A percentile compares a stretch with the other conserved stretches of the same genome.
Conservation (phyloP, 2,797 vertebrate species). For the Limosa lapponica region DNA sequence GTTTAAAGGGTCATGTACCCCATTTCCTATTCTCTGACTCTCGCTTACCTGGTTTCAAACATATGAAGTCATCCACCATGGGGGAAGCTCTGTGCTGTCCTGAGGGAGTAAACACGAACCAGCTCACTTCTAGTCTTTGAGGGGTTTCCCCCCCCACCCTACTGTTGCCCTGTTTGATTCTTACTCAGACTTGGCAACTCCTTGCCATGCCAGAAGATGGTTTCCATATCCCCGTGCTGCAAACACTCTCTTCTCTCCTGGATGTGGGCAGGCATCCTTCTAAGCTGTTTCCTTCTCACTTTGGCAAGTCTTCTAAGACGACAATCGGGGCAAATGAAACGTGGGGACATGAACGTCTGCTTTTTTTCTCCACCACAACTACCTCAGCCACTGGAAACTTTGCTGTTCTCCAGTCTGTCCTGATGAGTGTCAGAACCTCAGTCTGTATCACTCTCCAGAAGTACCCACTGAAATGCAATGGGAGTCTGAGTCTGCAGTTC, state of each 20-base stretch:
- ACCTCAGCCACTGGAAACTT: not conserved
- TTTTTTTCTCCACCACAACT: not conserved
- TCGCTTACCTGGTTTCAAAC: not conserved
- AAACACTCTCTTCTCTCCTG: not conserved
- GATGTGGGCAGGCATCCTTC: constrained; percentile 7
- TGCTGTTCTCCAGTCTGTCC: rapidly evolving
- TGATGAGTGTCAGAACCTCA: rapidly evolving
- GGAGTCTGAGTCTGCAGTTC: not conserved
- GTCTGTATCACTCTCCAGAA: rapidly evolving
- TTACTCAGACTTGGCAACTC: constrained; percentile 25
- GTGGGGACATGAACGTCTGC: not conserved
- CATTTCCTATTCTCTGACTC: not conserved
- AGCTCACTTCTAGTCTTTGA: constrained; percentile 16
- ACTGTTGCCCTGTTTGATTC: constrained; percentile 26
- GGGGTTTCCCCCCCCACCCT: not conserved
- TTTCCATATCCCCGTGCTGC: not conserved
- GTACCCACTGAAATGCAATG: not conserved
- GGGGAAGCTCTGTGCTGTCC: constrained; percentile 12
- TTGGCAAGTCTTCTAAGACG: not conserved
- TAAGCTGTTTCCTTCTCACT: constrained; percentile 9
- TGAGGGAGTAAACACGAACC: constrained; percentile 1
- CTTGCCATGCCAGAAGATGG: not conserved
- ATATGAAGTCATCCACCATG: constrained; percentile 17
- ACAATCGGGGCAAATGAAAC: not conserved
- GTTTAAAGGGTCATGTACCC: not conserved